Evolutionary conservation across 2,888 invertebrate species (phyloP).

Genomic region (Panopea generosa): DNA sequence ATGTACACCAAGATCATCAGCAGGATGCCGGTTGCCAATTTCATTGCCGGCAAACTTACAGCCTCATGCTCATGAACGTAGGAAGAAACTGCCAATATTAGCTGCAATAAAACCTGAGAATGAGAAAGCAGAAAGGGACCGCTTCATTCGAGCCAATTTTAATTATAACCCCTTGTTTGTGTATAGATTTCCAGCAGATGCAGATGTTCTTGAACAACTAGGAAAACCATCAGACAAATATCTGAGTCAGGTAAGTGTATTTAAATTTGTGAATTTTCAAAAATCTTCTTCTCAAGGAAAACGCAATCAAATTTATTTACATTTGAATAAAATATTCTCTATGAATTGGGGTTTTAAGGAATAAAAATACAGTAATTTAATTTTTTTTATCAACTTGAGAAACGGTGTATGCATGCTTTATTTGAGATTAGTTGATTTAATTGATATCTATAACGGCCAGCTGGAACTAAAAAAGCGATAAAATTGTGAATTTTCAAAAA

Average conservation of each 20-base stretch:
- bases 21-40: slow-evolving; percentile 48
- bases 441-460: too few species aligned
- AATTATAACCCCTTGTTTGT: slow-evolving; percentile 81
- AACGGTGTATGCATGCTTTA: too few species aligned
- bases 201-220: slow-evolving; percentile 70
- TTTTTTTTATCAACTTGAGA: too few species aligned
- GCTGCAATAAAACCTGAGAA: slow-evolving; percentile 80
- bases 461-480: too few species aligned
- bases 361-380: neutral
- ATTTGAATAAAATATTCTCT: neutral
- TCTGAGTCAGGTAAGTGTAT: slow-evolving; percentile 70
- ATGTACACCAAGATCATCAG: slow-evolving; percentile 43
- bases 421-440: too few species aligned
- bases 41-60: slow-evolving; percentile 54
- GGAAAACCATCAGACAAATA: slow-evolving; percentile 76
- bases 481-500: too few species aligned
- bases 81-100: slow-evolving; percentile 75
- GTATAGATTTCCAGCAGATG: slow-evolving; percentile 74
- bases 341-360: slow-evolving; percentile 1
- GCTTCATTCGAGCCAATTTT: slow-evolving; percentile 78
- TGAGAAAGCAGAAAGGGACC: slow-evolving; percentile 79
- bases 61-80: slow-evolving; percentile 65
- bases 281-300: too few species aligned
- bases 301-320: slow-evolving; percentile 7
- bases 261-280: neutral